Evolutionary conservation across 1,140 invertebrate genomes (phyloP), one percentile per base, ranked within the genome.

Genomic region (Microplitis demolitor): DNA sequence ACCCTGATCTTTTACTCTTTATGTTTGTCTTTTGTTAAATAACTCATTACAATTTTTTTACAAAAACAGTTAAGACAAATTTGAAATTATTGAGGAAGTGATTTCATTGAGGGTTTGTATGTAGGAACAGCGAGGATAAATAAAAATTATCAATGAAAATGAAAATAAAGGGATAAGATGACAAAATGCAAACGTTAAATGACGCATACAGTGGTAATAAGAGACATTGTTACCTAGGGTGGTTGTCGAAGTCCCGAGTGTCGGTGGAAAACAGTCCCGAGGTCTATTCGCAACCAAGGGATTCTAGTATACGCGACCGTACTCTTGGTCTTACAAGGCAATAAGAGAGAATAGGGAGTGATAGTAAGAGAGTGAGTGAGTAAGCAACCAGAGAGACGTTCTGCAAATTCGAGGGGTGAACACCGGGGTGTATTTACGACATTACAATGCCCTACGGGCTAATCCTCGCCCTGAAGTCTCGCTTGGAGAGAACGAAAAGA

Each of bases 391-490:
- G 8, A 58, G 24, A 58, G 56, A 58, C 56, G 56, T 31, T 58
- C 56, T 58, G 68, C 64, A 71, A 71, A 74, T 71, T 75, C 60
- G 78, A 79, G 72, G 79, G 76, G 80, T 79, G 78, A 68, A 53
- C 66, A 64, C 66, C 69, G 76, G 80, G 76, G 77, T 80, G 80
- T 86, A 86, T 87, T 87, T 87, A 87, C 85, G 84, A 86, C 79
- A 84, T 85, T 87, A 86, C 86, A 87, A 87, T 87, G 80, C 86
- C 85, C 86, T 77, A 79, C 74, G 85, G 85, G 83, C 84, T 87
- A 84, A 86, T 86, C 84, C 84, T 84, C 75, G 80, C 82, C 79
- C 78, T 76, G 73, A 77, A 73, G 72, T 70, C 67, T 66, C 66
- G 60, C 60, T 62, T 68, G 68, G 61, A 56, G 66, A 67, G 61